phyloP scores from a whole-genome alignment of 2,113 vertebrate genomes.

The Vulpes lagopus region DNA sequence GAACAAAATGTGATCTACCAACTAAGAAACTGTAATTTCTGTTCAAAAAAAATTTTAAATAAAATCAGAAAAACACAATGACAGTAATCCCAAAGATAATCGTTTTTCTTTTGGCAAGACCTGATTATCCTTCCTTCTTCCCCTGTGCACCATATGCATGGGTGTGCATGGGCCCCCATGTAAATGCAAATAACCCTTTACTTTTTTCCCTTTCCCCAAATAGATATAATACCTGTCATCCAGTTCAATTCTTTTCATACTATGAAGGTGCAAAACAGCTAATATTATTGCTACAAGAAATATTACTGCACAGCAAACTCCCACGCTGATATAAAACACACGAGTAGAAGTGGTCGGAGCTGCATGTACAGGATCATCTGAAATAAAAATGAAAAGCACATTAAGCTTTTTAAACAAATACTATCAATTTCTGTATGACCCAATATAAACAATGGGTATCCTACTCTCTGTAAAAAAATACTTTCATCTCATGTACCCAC shows the following conservation, averaged over 20 bases:
- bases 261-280: slow-evolving; percentile 98
- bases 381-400: slow-evolving; percentile 73
- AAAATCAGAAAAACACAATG: slow-evolving; percentile 51
- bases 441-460: not conserved
- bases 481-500: not conserved
- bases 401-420: slow-evolving; percentile 62
- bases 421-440: not conserved
- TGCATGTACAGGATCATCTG: slow-evolving; percentile 92
- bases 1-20: not conserved
- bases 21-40: not conserved
- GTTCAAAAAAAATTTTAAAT: not conserved
- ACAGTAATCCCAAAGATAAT: not conserved
- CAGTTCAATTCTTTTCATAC: slow-evolving; percentile 98
- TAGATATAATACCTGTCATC: slow-evolving; percentile 94
- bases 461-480: slow-evolving; percentile 19
- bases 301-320: slow-evolving; percentile 98
- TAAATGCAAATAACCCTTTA: slow-evolving; percentile 31
- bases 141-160: not conserved
- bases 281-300: slow-evolving; percentile 99
- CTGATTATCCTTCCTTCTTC: not conserved
- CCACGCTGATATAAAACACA: slow-evolving; percentile 99
- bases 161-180: not conserved
- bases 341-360: slow-evolving; percentile 97
- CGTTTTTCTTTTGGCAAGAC: not conserved
- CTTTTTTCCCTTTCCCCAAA: slow-evolving; percentile 56